A percentile compares a stretch with the other conserved stretches of the same genome.
phyloP scores from a whole-genome alignment of 1,140 invertebrate genomes.

The Caenorhabditis tropicalis region DNA sequence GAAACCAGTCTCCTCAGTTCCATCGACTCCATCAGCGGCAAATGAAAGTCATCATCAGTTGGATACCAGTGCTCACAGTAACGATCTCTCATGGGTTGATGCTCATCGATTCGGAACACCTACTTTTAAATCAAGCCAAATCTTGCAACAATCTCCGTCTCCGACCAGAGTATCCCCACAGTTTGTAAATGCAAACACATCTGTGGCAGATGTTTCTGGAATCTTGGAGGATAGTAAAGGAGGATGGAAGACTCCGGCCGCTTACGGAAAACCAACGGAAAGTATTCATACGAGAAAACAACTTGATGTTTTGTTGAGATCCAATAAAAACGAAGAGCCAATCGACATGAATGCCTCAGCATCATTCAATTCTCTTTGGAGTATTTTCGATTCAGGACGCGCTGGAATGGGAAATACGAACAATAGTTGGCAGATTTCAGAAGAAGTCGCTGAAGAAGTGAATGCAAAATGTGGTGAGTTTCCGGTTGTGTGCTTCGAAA shows the following conservation, averaged over 20 bases:
- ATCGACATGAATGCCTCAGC: neutral
- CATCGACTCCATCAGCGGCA: neutral
- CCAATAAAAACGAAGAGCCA: neutral
- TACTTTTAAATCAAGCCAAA: neutral
- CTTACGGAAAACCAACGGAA: neutral
- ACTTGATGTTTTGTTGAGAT: conserved; percentile 5
- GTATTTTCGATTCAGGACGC: neutral
- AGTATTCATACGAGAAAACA: conserved; percentile 26
- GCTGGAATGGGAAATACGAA: neutral
- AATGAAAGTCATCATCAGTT: neutral
- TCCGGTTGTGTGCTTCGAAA: neutral
- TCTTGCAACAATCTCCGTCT: neutral
- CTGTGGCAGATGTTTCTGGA: neutral
- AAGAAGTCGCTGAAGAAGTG: neutral
- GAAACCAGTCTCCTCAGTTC: neutral
- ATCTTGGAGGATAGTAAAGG: conserved; percentile 6
- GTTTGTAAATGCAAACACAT: neutral
- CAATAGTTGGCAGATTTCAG: neutral
- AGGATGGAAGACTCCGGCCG: conserved; percentile 1
- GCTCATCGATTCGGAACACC: conserved; percentile 10
- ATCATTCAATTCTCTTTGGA: neutral
- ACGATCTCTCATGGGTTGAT: conserved; percentile 3
- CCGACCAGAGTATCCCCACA: neutral
- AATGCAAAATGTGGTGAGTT: neutral
- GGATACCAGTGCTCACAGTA: neutral